phyloP scores from a whole-genome alignment of 2,113 vertebrate genomes.

The Lagopus muta region DNA sequence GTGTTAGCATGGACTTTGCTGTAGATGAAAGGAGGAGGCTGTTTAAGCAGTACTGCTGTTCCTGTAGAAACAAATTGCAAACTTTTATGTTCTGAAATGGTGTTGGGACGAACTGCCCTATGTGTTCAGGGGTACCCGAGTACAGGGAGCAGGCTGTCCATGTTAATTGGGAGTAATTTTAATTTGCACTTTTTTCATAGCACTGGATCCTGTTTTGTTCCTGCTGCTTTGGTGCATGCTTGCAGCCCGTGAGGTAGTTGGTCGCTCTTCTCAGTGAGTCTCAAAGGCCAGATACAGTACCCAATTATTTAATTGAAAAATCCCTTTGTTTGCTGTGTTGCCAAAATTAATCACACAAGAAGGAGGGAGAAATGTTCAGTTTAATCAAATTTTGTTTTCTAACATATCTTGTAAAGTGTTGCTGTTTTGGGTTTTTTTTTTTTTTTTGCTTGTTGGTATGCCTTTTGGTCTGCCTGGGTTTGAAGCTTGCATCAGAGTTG shows the following conservation, averaged over 20 bases:
- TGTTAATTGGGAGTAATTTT: neutral
- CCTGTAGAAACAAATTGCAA: neutral
- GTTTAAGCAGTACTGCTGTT: neutral
- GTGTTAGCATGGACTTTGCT: neutral
- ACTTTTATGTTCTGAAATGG: accelerated
- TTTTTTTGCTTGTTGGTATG: neutral
- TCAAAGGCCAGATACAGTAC: neutral
- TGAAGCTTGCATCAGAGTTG: neutral
- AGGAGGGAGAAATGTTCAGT: neutral
- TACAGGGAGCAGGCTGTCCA: neutral
- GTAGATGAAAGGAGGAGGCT: neutral
- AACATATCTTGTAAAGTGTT: neutral
- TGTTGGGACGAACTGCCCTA: neutral
- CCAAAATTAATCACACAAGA: neutral
- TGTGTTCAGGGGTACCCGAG: neutral
- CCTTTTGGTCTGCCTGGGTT: neutral
- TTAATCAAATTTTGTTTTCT: neutral
- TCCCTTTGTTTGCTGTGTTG: neutral
- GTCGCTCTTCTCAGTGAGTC: neutral
- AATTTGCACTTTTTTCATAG: neutral
- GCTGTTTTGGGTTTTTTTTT: neutral
- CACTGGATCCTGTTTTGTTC: neutral
- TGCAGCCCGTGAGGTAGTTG: neutral
- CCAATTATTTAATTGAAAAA: neutral
- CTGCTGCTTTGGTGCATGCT: neutral